These are phyloP conservation scores for Frankliniella fusca DNA, from an alignment of 2,888 invertebrate species.

Conservation along the genomic window DNA sequence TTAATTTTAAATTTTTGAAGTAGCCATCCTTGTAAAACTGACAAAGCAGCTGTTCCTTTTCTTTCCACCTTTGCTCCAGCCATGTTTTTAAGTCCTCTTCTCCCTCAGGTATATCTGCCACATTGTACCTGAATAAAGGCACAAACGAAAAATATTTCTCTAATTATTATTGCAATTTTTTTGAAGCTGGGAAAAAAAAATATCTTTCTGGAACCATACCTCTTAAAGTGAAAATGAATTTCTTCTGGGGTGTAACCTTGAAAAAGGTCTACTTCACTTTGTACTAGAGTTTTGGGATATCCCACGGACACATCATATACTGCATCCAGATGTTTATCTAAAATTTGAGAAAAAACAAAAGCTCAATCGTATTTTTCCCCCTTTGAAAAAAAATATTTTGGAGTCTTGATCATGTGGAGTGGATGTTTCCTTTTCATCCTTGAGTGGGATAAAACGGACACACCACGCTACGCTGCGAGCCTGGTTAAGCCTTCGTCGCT, in stretches of 20 bases:
- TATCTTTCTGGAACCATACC: conserved; percentile 47
- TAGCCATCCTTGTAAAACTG: conserved; percentile 57
- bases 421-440: neutral
- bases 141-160: neutral
- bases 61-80: conserved; percentile 62
- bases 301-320: conserved; percentile 85
- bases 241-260: conserved; percentile 67
- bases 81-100: conserved; percentile 58
- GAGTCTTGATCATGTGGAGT: neutral
- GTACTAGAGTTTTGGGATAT: conserved; percentile 70
- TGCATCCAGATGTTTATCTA: conserved; percentile 61
- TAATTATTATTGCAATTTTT: conserved; percentile 22
- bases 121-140: conserved; percentile 53
- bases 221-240: conserved; percentile 70
- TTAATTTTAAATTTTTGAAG: conserved; percentile 41
- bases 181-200: conserved; percentile 14
- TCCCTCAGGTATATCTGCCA: conserved; percentile 55
- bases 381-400: neutral
- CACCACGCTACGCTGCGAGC: too few relatives aligned
- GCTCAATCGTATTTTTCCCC: neutral
- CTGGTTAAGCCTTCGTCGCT: too few relatives aligned
- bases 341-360: conserved; percentile 27
- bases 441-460: too few relatives aligned
- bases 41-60: conserved; percentile 60
- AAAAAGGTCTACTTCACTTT: conserved; percentile 68